Evolutionary conservation across 2,888 invertebrate species (phyloP).

Genomic region (Spodoptera littoralis): DNA sequence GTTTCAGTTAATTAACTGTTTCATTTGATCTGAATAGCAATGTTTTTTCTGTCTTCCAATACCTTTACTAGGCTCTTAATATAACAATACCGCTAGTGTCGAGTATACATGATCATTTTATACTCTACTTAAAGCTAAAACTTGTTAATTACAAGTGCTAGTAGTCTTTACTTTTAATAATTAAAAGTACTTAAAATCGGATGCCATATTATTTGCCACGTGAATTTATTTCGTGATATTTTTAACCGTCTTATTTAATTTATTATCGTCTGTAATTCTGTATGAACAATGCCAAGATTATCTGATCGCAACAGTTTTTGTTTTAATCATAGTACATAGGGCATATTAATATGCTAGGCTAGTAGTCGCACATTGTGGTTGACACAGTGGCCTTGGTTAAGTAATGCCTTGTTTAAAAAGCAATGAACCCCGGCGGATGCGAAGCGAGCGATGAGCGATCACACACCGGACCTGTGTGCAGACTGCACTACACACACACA

Average conservation of each 20-base stretch:
- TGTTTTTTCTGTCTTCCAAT: constrained; percentile 87
- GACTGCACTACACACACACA: constrained; percentile 51
- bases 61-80: constrained; percentile 71
- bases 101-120: constrained; percentile 59
- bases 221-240: constrained; percentile 87
- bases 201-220: constrained; percentile 88
- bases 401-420: constrained; percentile 81
- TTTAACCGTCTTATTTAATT: constrained; percentile 83
- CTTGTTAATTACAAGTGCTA: constrained; percentile 60
- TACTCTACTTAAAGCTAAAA: constrained; percentile 56
- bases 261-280: constrained; percentile 78
- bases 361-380: constrained; percentile 82
- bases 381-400: constrained; percentile 83
- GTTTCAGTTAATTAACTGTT: constrained; percentile 72
- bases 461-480: constrained; percentile 52
- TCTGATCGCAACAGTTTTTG: constrained; percentile 70
- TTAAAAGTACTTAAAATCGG: constrained; percentile 86
- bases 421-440: constrained; percentile 73
- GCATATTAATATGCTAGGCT: constrained; percentile 82
- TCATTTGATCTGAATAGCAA: constrained; percentile 85
- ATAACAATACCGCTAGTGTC: constrained; percentile 65
- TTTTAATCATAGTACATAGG: constrained; percentile 74
- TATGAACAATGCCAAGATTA: constrained; percentile 72
- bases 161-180: constrained; percentile 75
- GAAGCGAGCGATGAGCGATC: constrained; percentile 42